Evolutionary conservation across 92 coral and sea anemone genomes (phyloP), one percentile per base, ranked within the genome.

Genomic region (Phenganax subtilis): DNA sequence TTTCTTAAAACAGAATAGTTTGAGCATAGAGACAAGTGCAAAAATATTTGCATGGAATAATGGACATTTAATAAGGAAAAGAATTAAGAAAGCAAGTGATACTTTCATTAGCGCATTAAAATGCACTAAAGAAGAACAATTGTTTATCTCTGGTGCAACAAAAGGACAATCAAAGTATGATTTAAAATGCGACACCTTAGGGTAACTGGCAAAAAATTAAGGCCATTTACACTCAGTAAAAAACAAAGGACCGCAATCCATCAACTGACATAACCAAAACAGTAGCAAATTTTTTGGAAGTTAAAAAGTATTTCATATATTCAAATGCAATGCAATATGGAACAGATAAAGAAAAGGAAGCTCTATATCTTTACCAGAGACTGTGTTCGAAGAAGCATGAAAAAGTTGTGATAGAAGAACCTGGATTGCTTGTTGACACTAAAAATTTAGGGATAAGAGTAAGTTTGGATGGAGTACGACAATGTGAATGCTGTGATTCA

Each of bases 271-370:
- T 77, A 0, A 64, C 58, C 15, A 56, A 57, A 55, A 85, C 88
- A 11, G 68, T 72, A 12, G 54, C 72, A 28, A 85, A 80, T 25
- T 73, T 85, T 70, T 55, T 72, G 58, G 12, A 72, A 71, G 80
- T 15, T 53, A 62, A 68, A 62, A 37, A 65, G 51, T 65, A 75
- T 53, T 77, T 31, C 37, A 57, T 76, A 2, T 54, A 76, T 47
- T 47, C 69, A 54, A 69, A 12, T 55, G 60, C 76, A 51, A 80
- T 80, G 17, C 65, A 83, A 30, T 83, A 87, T 77, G 89, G 85
- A 30, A 53, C 62, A 61, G 89, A 87, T 47, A 84, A 87, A 44
- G 87, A 87, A 82, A 47, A 72, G 0, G 84, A 87, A 57, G 89
- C 87, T 4, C 72, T 76, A 61, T 75, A 51, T 3, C 72, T 56